Percentiles rank a stretch among this genome's conserved stretches.
These are phyloP conservation scores for Petrocephalus schoutedeni DNA, from an alignment of 2,797 vertebrate species.

Conservation along the genomic window DNA sequence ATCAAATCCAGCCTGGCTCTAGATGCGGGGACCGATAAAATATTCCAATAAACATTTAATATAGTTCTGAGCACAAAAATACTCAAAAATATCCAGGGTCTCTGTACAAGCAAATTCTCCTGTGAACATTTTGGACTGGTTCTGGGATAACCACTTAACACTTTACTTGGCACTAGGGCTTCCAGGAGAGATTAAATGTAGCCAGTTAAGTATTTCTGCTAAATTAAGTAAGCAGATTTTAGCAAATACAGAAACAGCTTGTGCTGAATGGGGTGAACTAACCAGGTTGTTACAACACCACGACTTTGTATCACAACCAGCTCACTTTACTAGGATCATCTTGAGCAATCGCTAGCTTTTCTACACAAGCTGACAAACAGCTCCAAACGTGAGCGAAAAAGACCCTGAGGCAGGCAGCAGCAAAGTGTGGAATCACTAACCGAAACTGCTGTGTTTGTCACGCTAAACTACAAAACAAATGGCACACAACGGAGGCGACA, in stretches of 20 bases:
- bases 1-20: not conserved
- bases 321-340: not conserved
- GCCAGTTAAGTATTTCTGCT: not conserved
- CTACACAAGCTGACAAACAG: not conserved
- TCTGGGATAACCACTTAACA: not conserved
- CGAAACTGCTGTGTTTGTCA: not conserved
- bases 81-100: not conserved
- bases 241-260: conserved; percentile 5
- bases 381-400: not conserved
- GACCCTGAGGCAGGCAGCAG: not conserved
- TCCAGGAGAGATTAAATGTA: not conserved
- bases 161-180: not conserved
- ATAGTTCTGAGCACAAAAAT: not conserved
- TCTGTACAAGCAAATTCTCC: not conserved
- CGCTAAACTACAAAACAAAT: not conserved
- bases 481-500: not conserved
- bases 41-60: not conserved
- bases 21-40: not conserved
- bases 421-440: not conserved
- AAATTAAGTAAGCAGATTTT: not conserved
- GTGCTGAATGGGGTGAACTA: not conserved
- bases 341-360: not conserved
- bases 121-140: not conserved
- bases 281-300: not conserved
- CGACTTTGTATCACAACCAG: not conserved